Percentiles rank a stretch among this genome's conserved stretches.
These are phyloP conservation scores for Nothobranchius furzeri DNA, from an alignment of 2,113 vertebrate species.

Conservation along the genomic window DNA sequence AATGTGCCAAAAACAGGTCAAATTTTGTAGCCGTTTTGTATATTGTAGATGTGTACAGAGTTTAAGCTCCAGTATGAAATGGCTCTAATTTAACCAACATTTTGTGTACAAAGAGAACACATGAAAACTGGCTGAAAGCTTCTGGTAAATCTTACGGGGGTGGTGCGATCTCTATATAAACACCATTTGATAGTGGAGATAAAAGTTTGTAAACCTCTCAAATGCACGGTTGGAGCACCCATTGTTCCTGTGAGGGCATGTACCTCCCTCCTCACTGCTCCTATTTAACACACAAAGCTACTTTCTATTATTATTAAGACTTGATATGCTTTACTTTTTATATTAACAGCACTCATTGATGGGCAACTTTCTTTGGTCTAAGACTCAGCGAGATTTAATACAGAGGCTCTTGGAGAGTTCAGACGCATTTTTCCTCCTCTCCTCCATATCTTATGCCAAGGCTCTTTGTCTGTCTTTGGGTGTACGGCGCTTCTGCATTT, in stretches of 20 bases:
- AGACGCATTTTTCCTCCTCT: too few species aligned
- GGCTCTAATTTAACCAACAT: neutral
- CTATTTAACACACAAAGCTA: conserved; percentile 4
- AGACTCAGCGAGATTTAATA: conserved; percentile 27
- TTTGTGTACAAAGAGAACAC: conserved; percentile 5
- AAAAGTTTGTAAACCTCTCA: conserved; percentile 37
- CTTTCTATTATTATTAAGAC: neutral
- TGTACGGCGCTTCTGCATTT: too few species aligned
- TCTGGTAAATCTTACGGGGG: conserved; percentile 13
- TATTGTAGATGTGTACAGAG: too few species aligned
- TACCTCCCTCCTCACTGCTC: conserved; percentile 35
- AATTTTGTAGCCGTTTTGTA: too few species aligned
- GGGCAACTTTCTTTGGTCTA: conserved; percentile 51
- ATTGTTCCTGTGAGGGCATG: too few species aligned
- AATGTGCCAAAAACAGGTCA: too few species aligned
- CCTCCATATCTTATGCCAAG: too few species aligned
- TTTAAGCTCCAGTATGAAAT: too few species aligned
- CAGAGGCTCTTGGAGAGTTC: too few species aligned
- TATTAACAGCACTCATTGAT: conserved; percentile 77
- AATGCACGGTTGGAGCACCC: too few species aligned
- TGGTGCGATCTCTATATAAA: conserved; percentile 22
- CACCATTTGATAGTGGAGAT: neutral
- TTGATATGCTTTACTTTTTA: neutral
- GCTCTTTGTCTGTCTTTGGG: too few species aligned
- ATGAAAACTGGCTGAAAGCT: conserved; percentile 20